Base-by-base conservation (phyloP, 2,797 vertebrate genomes). In the Oreonectes daqikongensis region DNA sequence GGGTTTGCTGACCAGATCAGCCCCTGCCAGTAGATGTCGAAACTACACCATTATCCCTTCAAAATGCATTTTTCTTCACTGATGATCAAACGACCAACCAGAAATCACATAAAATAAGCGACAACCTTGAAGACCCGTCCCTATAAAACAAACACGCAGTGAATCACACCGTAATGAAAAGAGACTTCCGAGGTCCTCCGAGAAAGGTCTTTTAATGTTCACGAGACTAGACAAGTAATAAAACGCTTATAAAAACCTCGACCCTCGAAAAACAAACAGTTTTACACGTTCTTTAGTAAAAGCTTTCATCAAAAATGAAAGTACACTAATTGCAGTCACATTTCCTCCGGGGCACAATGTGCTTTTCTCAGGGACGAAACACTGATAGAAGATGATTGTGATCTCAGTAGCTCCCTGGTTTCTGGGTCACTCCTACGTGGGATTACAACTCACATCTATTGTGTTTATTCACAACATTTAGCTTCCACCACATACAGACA, bases 401-500 rank as follows among this genome's bases (percentile, higher is more conserved):
- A 61, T n/a, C 17, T 61, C 18, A 20, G 28, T 35, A 46, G n/a
- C 48, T 55, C 71, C 38, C 20, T n/a, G 60, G 6, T 60, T 68
- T 68, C 74, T 68, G 74, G 74, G 74, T 75, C 52, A 59, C n/a
- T 40, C 28, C 53, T 59, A 38, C 57, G n/a, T 75, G 52, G 73
- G 18, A 75, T 75, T 75, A 59, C 2, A 59, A 76, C 28, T 60
- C 1, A 8, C 15, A 32, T 76, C 40, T 26, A 60, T 68, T 68
- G 40, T 68, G 64, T 60, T 69, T 69, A 68, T 69, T 76, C 52
- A 60, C 64, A 60, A 60, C 28, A 46, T 53, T 32, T 30, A 14
- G 14, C 74, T 60, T 59, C 17, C 28, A 35, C 64, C 30, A 40
- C 73, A 59, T 48, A 38, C 64, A 76, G 65, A 68, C 59, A 30